Evolutionary conservation across 23 tunicate species (phyloP).

Genomic region (Clavelina lepadiformis): DNA sequence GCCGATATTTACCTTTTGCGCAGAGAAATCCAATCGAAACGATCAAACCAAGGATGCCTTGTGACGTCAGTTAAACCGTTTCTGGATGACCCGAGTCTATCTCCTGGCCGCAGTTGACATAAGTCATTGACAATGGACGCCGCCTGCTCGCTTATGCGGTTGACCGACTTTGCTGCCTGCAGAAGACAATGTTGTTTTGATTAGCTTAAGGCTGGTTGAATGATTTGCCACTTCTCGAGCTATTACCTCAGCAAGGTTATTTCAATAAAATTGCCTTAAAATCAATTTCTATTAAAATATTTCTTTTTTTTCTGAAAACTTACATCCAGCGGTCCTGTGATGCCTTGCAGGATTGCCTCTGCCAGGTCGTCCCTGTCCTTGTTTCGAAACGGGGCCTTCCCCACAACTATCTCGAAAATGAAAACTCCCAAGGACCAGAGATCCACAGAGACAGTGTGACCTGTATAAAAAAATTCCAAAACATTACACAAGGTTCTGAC

Average conservation of each 20-base stretch:
- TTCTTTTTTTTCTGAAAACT: too few species aligned
- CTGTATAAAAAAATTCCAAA: constrained; percentile 1
- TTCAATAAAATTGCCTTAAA: too few species aligned
- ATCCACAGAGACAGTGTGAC: constrained; percentile 47
- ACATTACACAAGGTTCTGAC: not conserved
- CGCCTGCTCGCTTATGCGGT: constrained; percentile 9
- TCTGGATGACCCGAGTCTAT: constrained; percentile 41
- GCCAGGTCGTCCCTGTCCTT: constrained; percentile 25
- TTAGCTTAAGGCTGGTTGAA: too few species aligned
- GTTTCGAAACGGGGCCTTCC: constrained; percentile 54
- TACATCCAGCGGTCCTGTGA: constrained; percentile 23
- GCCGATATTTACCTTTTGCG: constrained; percentile 24
- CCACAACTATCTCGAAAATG: constrained; percentile 29
- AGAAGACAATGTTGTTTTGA: not conserved
- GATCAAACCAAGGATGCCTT: constrained; percentile 43
- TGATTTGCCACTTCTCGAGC: too few species aligned
- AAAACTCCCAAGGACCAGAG: constrained; percentile 61
- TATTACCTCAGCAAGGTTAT: too few species aligned
- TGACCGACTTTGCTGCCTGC: constrained; percentile 18
- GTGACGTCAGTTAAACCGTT: constrained; percentile 40
- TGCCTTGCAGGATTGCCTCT: constrained; percentile 22
- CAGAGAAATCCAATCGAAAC: constrained; percentile 45
- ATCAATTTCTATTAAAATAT: too few species aligned
- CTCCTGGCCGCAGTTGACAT: constrained; percentile 49
- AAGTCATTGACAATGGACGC: constrained; percentile 9